Conservation (phyloP, 1,140 invertebrate species). For the Dysdera silvatica region DNA sequence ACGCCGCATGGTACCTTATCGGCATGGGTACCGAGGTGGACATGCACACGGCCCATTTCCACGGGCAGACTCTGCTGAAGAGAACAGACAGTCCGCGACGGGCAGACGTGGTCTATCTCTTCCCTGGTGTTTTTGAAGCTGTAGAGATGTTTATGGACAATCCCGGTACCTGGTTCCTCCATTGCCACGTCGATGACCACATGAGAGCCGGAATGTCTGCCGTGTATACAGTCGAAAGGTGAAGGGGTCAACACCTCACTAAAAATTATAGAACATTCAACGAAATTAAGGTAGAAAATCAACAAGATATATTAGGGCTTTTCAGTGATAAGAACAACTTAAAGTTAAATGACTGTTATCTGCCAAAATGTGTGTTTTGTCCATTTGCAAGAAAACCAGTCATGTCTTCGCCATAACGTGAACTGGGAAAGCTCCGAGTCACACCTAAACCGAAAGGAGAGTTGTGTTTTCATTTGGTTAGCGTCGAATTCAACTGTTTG, state of each 20-base stretch:
- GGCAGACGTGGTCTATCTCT: conserved; percentile 38
- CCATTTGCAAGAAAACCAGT: too few relatives aligned
- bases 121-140: conserved; percentile 38
- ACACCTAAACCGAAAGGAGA: too few relatives aligned
- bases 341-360: too few relatives aligned
- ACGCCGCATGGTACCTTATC: conserved; percentile 38
- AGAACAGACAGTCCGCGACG: conserved; percentile 33
- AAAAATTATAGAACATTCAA: neutral
- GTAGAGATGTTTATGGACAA: conserved; percentile 36
- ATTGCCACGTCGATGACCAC: conserved; percentile 30
- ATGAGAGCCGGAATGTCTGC: conserved; percentile 26
- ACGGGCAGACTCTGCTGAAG: conserved; percentile 38
- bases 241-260: neutral
- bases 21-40: conserved; percentile 38
- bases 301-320: too few relatives aligned
- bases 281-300: too few relatives aligned
- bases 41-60: conserved; percentile 40
- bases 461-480: too few relatives aligned
- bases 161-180: conserved; percentile 35
- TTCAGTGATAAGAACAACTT: too few relatives aligned
- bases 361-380: too few relatives aligned
- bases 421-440: too few relatives aligned
- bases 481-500: too few relatives aligned
- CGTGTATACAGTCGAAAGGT: conserved; percentile 29
- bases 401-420: too few relatives aligned